phyloP scores from a whole-genome alignment of 2,888 invertebrate species.

The Deilephila elpenor region DNA sequence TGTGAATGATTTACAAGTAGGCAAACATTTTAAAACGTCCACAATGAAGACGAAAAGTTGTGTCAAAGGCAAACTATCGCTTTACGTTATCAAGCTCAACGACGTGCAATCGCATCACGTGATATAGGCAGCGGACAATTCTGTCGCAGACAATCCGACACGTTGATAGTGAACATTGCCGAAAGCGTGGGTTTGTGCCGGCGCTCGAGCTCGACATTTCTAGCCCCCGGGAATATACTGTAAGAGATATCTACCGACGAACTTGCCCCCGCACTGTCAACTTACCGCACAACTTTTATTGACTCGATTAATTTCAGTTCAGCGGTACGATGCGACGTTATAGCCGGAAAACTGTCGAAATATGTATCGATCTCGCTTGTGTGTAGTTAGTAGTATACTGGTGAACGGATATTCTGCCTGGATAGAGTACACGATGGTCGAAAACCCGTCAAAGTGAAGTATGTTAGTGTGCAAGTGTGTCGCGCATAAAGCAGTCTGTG shows the following conservation, averaged over 20 bases:
- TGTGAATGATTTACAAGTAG: too few relatives aligned
- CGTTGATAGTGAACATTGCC: not conserved
- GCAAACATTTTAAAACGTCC: too few relatives aligned
- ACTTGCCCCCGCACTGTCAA: not conserved
- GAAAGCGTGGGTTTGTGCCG: not conserved
- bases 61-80: too few relatives aligned
- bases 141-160: constrained; percentile 13
- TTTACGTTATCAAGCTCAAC: too few relatives aligned
- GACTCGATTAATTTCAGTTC: constrained; percentile 3
- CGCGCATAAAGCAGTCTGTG: not conserved
- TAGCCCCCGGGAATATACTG: not conserved
- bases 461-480: too few relatives aligned
- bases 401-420: too few relatives aligned
- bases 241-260: constrained; percentile 6
- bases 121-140: not conserved
- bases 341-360: not conserved
- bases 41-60: too few relatives aligned
- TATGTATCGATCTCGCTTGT: not conserved
- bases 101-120: too few relatives aligned
- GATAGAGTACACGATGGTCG: too few relatives aligned
- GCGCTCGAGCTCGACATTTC: constrained; percentile 10
- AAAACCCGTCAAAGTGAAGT: too few relatives aligned
- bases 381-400: too few relatives aligned
- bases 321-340: not conserved
- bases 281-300: constrained; percentile 7